Percentiles rank a stretch among this genome's conserved stretches.
These are phyloP conservation scores for Leptosomus discolor DNA, from an alignment of 2,113 vertebrate genomes.

Conservation along the genomic window DNA sequence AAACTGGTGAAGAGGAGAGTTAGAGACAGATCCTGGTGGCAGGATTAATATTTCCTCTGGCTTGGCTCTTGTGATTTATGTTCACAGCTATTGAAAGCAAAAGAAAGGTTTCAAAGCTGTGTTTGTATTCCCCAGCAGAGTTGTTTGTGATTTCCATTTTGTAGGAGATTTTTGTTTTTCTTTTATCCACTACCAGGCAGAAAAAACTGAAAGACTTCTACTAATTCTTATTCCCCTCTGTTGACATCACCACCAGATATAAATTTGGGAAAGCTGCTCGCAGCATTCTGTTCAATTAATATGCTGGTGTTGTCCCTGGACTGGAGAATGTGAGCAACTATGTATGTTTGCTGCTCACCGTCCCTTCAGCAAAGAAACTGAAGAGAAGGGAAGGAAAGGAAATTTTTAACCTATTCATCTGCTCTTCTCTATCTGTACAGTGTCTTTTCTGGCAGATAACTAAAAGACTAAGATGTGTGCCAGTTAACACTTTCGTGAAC, in stretches of 20 bases:
- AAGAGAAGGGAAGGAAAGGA: background rate
- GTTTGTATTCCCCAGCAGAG: background rate
- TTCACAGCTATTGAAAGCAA: background rate
- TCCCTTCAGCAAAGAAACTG: background rate
- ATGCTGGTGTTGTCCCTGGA: background rate
- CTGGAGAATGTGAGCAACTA: background rate
- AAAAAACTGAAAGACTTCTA: background rate
- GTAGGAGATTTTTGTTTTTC: background rate
- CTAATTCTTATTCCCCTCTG: background rate
- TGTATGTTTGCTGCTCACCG: background rate
- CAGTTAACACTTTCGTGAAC: background rate
- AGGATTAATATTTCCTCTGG: conserved; percentile 28
- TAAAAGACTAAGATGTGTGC: background rate
- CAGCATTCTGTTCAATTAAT: background rate
- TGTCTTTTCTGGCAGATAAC: background rate
- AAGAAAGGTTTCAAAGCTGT: background rate
- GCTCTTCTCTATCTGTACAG: background rate
- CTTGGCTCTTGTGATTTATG: background rate
- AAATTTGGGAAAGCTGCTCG: background rate
- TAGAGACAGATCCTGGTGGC: background rate
- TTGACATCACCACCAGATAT: background rate
- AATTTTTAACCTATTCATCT: background rate
- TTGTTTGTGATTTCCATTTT: conserved; percentile 7
- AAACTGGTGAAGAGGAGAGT: background rate
- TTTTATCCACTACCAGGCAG: background rate